Evolutionary conservation across 2,113 vertebrate genomes (phyloP).

Genomic region (Lepisosteus oculatus): DNA sequence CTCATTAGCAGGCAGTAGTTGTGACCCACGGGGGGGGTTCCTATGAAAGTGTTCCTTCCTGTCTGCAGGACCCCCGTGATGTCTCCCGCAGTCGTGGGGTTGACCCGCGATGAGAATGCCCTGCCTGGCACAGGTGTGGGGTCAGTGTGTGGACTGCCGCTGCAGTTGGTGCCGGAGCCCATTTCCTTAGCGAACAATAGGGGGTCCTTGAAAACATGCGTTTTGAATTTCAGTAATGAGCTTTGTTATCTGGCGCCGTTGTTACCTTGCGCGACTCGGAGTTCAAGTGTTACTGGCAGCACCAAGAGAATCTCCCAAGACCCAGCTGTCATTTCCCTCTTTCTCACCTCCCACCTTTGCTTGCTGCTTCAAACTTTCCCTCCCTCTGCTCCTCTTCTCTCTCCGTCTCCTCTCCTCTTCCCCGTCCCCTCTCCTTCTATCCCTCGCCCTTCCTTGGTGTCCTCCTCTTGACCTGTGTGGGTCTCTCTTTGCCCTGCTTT

Average conservation of each 20-base stretch:
- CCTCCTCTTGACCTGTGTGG: neutral
- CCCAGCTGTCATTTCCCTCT: too few species aligned
- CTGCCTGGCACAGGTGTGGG: accelerated
- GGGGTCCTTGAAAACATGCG: neutral
- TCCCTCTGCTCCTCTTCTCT: neutral
- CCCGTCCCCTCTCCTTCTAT: neutral
- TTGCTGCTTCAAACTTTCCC: neutral
- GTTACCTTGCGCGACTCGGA: too few species aligned
- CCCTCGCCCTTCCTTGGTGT: neutral
- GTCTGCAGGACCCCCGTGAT: neutral
- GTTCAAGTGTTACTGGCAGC: too few species aligned
- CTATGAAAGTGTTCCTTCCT: too few species aligned
- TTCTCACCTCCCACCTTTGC: neutral
- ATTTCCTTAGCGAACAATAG: neutral
- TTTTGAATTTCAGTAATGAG: neutral
- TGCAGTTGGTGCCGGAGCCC: neutral
- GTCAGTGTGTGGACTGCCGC: accelerated
- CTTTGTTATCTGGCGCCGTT: neutral
- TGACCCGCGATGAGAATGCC: neutral
- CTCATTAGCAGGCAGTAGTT: neutral
- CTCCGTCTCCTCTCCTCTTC: neutral
- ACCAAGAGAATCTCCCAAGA: too few species aligned
- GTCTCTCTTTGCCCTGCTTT: too few species aligned
- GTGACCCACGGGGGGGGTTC: neutral
- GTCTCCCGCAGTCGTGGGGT: neutral